Percentiles rank a stretch among this genome's conserved stretches.
Conservation (phyloP, 2,797 vertebrate genomes). For the Sebastes iracundus region DNA sequence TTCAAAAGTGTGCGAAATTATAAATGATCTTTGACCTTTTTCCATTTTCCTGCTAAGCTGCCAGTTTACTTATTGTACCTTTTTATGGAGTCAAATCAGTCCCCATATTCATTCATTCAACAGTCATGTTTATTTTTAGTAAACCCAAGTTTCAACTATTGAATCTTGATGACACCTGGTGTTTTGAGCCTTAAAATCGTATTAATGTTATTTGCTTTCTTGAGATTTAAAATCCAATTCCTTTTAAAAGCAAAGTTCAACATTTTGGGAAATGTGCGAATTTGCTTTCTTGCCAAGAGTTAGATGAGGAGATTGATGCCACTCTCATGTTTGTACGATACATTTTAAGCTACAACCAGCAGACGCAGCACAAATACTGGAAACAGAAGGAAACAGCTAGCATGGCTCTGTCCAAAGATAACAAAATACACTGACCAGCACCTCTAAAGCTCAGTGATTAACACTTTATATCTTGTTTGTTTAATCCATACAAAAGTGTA, state of each 20-base stretch:
- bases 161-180: background rate
- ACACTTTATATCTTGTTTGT: background rate
- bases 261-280: background rate
- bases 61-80: background rate
- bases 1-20: background rate
- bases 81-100: background rate
- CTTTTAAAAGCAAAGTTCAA: background rate
- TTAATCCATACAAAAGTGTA: background rate
- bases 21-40: background rate
- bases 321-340: background rate
- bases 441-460: background rate
- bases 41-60: background rate
- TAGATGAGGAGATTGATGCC: background rate
- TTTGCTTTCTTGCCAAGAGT: background rate
- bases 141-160: background rate
- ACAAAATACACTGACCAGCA: background rate
- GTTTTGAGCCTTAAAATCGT: background rate
- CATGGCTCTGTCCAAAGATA: background rate
- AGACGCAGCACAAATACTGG: background rate
- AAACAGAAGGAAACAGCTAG: background rate
- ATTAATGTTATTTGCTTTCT: background rate
- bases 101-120: too few relatives aligned
- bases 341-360: background rate
- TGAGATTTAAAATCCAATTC: background rate
- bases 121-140: background rate